These are phyloP conservation scores for Phymorhynchus buccinoides DNA, from an alignment of 1,140 invertebrate genomes.

Conservation along the genomic window DNA sequence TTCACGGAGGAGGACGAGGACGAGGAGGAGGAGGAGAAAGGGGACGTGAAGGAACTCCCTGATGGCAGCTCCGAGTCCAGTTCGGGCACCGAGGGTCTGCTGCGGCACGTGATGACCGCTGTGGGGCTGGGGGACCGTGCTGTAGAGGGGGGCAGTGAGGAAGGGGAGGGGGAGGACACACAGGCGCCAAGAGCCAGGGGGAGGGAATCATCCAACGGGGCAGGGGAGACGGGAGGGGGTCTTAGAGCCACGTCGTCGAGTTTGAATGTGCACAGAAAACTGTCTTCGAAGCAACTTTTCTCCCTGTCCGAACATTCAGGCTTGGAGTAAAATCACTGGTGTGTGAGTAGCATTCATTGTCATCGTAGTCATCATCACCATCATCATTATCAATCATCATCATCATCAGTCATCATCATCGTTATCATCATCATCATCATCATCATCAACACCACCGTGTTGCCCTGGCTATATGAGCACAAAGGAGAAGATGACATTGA, in stretches of 20 bases:
- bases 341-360: background rate
- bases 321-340: background rate
- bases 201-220: background rate
- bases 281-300: conserved; percentile 29
- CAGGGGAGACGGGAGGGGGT: background rate
- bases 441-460: background rate
- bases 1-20: conserved; percentile 57
- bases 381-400: too few relatives aligned
- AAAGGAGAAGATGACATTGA: background rate
- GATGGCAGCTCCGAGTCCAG: conserved; percentile 48
- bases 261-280: conserved; percentile 24
- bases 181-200: background rate
- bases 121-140: background rate
- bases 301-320: conserved; percentile 28
- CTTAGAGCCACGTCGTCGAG: conserved; percentile 26
- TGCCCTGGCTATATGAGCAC: background rate
- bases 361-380: too few relatives aligned
- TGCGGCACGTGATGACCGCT: conserved; percentile 28
- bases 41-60: conserved; percentile 38
- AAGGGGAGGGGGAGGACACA: background rate
- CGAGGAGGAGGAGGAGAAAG: conserved; percentile 54
- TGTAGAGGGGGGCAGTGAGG: background rate
- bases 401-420: background rate
- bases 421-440: too few relatives aligned
- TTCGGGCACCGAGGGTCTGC: conserved; percentile 44